These are phyloP conservation scores for Octomys mimax DNA, from an alignment of 2,797 vertebrate genomes.

Conservation along the genomic window DNA sequence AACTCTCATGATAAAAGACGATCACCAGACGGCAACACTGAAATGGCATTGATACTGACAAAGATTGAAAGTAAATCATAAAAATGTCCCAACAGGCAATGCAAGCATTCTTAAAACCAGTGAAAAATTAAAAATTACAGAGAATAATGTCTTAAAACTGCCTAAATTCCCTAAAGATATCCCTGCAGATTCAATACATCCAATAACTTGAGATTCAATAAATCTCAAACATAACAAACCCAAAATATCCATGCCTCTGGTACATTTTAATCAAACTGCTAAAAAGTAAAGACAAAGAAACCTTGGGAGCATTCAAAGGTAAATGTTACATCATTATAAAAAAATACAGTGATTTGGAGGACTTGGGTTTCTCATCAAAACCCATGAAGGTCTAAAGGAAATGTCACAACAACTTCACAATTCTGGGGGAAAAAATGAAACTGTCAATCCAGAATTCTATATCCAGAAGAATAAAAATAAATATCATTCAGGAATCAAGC, in stretches of 20 bases:
- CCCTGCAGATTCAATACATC: neutral
- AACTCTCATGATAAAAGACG: neutral
- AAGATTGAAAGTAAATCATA: neutral
- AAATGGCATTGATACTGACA: slow-evolving; percentile 11
- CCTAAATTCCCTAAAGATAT: neutral
- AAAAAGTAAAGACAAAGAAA: neutral
- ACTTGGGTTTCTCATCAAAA: neutral
- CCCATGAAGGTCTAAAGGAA: neutral
- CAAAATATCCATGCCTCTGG: neutral
- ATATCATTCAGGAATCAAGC: neutral
- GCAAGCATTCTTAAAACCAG: slow-evolving; percentile 34
- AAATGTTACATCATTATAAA: neutral
- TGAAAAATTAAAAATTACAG: slow-evolving; percentile 21
- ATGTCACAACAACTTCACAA: neutral
- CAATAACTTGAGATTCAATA: neutral
- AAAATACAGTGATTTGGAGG: neutral
- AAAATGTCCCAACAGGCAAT: neutral
- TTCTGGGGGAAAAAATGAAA: neutral
- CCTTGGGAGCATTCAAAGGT: neutral
- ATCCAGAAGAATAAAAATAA: neutral
- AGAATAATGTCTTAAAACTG: neutral
- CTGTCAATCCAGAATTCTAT: neutral
- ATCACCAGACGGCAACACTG: neutral
- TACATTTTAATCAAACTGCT: neutral
- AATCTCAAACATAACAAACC: neutral